These are phyloP conservation scores for Coptodon rendalli DNA, from an alignment of 2,113 vertebrate species.

Conservation along the genomic window DNA sequence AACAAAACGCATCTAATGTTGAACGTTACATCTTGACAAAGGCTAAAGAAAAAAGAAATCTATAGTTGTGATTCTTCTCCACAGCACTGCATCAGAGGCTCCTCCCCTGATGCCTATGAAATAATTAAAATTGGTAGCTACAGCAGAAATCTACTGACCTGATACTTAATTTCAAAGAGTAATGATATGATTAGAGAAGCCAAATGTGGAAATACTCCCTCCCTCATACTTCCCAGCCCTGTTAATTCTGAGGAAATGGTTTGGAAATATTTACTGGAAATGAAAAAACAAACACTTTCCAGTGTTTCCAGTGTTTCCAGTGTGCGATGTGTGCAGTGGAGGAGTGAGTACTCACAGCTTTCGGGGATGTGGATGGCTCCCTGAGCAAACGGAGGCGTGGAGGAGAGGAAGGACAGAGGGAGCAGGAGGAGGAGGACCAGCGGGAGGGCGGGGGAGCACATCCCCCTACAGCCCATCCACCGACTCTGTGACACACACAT, in stretches of 20 bases:
- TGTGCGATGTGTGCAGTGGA: not conserved
- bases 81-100: not conserved
- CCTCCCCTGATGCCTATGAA: not conserved
- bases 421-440: conserved; percentile 49
- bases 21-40: not conserved
- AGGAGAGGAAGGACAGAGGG: conserved; percentile 30
- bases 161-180: not conserved
- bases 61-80: not conserved
- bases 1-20: rapidly evolving
- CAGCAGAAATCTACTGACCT: not conserved
- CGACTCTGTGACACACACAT: conserved; percentile 59
- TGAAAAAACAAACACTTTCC: not conserved
- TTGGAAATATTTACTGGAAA: not conserved
- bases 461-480: conserved; percentile 44
- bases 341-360: conserved; percentile 60
- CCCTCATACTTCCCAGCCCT: not conserved
- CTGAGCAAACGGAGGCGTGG: conserved; percentile 11
- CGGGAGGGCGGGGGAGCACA: not conserved
- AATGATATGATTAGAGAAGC: not conserved
- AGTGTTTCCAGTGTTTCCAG: not conserved
- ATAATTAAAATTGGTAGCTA: not conserved
- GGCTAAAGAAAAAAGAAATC: not conserved
- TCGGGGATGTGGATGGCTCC: conserved; percentile 58
- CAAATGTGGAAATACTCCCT: not conserved
- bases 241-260: not conserved